Base-by-base conservation (phyloP, 1,140 invertebrate species). In the Drosophila teissieri region DNA sequence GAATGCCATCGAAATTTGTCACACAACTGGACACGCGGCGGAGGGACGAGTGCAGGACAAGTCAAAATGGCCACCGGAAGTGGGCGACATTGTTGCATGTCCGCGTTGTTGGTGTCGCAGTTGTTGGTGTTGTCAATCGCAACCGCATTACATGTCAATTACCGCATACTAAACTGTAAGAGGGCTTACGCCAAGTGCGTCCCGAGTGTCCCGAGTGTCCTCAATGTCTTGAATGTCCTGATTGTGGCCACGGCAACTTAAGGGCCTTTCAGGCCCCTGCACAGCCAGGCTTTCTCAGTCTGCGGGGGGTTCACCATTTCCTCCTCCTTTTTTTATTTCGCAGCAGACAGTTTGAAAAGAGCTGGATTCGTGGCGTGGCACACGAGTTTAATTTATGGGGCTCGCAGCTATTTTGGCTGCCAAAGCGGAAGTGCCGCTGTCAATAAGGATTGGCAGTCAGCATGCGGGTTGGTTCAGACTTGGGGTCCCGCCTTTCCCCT, bases 141-240 rank as follows among this genome's bases (percentile, higher is more conserved):
- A 80, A 89, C 84, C 83, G 83, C 79, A 88, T 88, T 88, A 88
- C 83, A 88, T 88, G 84, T 88, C 83, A 88, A 88, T 88, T 88
- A 88, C 83, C 83, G 83, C 70, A 73, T 70, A 88, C 83, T 88
- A 84, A 88, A 88, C 84, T 80, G 67, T 73, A 73, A 83, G 63
- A 89, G 83, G 68, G 73, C 83, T 88, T 86, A 78, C 56, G 70
- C 58, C 78, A 86, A 86, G 82, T 82, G 70, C 82, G 78, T 73
- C 65, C 65, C 56, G 76, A 56, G 42, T 46, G 78, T 73, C 65
- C 65, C 56, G 76, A 56, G 42, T 46, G 39, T 60, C 60, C 37
- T 22, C 37, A 52, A 22, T 78, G 53, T 58, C 60, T 46, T 44
- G 60, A 65, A 22, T 78, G 49, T 58, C 60, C 60, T 52, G 60